These are phyloP conservation scores for Aeoliscus strigatus DNA, from an alignment of 2,797 vertebrate species.

Conservation along the genomic window DNA sequence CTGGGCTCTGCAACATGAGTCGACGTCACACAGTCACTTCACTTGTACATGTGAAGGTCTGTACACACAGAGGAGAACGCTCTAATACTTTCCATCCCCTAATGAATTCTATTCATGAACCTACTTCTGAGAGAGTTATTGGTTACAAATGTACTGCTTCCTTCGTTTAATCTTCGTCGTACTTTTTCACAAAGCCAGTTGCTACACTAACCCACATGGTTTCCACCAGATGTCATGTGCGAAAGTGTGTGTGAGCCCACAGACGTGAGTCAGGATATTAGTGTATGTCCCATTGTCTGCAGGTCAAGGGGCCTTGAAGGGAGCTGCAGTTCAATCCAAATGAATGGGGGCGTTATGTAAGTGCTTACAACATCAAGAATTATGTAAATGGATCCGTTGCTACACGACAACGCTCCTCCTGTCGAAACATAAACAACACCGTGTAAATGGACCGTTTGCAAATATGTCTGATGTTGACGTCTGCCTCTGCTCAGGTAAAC, in stretches of 20 bases:
- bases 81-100: not conserved
- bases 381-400: conserved; percentile 77
- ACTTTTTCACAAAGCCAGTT: conserved; percentile 1
- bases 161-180: not conserved
- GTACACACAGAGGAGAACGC: not conserved
- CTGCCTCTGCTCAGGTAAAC: conserved; percentile 32
- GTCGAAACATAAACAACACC: conserved; percentile 74
- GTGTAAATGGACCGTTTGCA: conserved; percentile 56
- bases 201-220: not conserved
- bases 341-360: conserved; percentile 74
- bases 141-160: not conserved
- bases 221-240: no score
- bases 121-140: not conserved
- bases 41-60: conserved; percentile 1
- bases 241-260: conserved; percentile 4
- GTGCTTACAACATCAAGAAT: conserved; percentile 74
- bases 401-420: conserved; percentile 72
- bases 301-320: conserved; percentile 65
- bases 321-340: conserved; percentile 68
- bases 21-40: conserved; percentile 10
- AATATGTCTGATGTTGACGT: conserved; percentile 42
- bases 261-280: conserved; percentile 26
- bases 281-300: conserved; percentile 46
- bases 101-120: conserved; percentile 1
- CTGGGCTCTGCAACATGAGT: conserved; percentile 20